These are phyloP conservation scores for Apeira syringaria DNA, from an alignment of 2,888 invertebrate genomes.

Conservation along the genomic window DNA sequence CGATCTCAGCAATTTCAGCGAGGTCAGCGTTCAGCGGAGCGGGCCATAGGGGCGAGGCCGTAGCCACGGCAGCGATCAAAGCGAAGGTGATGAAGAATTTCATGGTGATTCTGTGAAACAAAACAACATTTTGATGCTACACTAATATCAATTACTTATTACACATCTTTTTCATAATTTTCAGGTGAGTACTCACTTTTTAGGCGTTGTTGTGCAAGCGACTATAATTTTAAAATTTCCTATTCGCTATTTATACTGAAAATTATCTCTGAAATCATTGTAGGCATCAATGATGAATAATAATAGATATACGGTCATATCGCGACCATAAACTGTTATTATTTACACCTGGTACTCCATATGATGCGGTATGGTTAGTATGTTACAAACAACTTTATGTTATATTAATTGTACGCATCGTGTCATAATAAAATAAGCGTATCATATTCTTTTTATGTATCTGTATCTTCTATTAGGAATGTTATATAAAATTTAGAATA, in stretches of 20 bases:
- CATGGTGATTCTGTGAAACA: conserved; percentile 46
- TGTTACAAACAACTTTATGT: no score
- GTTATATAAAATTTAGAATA: no score
- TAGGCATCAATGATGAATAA: no score
- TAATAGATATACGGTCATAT: no score
- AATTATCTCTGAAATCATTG: conserved; percentile 12
- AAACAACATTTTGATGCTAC: no score
- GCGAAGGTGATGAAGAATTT: conserved; percentile 61
- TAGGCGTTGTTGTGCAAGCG: conserved; percentile 14
- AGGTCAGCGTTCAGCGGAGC: conserved; percentile 16
- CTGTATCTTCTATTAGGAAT: no score
- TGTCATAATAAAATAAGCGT: no score
- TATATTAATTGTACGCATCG: no score
- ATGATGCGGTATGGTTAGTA: no score
- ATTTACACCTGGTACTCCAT: background rate
- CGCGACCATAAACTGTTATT: background rate
- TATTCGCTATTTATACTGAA: conserved; percentile 15
- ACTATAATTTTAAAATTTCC: conserved; percentile 11
- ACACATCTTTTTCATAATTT: background rate
- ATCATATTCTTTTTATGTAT: no score
- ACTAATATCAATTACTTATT: background rate
- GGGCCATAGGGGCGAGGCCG: conserved; percentile 45
- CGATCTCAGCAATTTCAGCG: conserved; percentile 34
- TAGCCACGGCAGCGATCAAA: conserved; percentile 56
- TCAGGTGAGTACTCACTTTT: conserved; percentile 17